Percentiles rank a stretch among this genome's conserved stretches.
These are phyloP conservation scores for Trisateles emortualis DNA, from an alignment of 2,888 invertebrate genomes.

Conservation along the genomic window DNA sequence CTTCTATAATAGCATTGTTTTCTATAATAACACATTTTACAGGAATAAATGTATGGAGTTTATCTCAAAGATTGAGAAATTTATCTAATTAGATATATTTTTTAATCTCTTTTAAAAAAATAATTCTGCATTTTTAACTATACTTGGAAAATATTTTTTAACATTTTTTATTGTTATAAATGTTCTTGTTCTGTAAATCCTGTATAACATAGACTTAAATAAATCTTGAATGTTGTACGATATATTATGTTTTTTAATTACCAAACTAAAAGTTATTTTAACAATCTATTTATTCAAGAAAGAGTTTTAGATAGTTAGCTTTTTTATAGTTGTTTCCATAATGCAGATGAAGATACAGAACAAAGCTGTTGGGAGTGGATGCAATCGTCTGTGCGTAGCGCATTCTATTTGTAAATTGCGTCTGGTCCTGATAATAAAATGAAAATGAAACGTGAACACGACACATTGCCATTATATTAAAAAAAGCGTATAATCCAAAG, in stretches of 20 bases:
- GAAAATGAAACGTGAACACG: too few relatives aligned
- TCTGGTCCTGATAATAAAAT: too few relatives aligned
- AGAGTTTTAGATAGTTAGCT: too few relatives aligned
- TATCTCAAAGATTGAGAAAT: constrained; percentile 73
- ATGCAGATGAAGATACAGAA: too few relatives aligned
- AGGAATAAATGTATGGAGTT: constrained; percentile 88
- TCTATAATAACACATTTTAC: constrained; percentile 80
- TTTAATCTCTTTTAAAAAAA: constrained; percentile 25
- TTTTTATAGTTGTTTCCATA: too few relatives aligned
- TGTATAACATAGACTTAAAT: constrained; percentile 61
- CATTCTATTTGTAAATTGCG: too few relatives aligned
- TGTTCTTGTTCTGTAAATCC: constrained; percentile 56
- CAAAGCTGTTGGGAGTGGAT: too few relatives aligned
- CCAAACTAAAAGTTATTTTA: background rate
- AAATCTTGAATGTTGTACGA: constrained; percentile 66
- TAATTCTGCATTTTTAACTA: constrained; percentile 44
- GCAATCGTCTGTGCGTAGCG: too few relatives aligned
- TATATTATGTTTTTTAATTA: constrained; percentile 10
- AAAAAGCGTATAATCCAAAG: too few relatives aligned
- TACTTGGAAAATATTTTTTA: constrained; percentile 52
- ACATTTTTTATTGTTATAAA: constrained; percentile 53
- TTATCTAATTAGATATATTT: constrained; percentile 47
- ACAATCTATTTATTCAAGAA: too few relatives aligned
- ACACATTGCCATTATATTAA: too few relatives aligned
- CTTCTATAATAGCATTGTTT: constrained; percentile 74